These are phyloP conservation scores for Corythaixoides concolor DNA, from an alignment of 2,113 vertebrate genomes.

Conservation along the genomic window DNA sequence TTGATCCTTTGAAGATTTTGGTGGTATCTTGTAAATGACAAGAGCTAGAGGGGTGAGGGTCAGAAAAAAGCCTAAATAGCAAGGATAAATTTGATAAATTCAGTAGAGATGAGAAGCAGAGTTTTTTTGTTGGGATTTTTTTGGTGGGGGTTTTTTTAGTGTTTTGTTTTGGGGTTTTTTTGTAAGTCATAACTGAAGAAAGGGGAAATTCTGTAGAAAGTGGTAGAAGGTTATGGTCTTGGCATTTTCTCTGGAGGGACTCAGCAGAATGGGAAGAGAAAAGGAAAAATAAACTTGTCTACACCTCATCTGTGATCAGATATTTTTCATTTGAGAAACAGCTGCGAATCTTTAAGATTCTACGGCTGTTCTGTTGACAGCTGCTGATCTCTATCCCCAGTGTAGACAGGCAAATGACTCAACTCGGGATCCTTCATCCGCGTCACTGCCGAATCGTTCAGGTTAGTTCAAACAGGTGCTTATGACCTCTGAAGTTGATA, in stretches of 20 bases:
- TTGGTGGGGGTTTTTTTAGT: neutral
- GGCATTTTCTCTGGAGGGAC: neutral
- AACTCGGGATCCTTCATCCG: neutral
- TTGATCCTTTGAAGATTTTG: neutral
- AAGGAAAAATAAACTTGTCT: neutral
- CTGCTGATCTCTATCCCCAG: neutral
- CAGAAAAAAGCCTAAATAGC: neutral
- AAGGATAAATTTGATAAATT: neutral
- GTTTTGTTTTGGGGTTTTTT: neutral
- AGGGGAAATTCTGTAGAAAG: neutral
- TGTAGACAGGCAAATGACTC: neutral
- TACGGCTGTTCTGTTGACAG: neutral
- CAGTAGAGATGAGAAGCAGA: neutral
- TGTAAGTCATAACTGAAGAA: neutral
- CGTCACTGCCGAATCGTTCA: rapidly evolving
- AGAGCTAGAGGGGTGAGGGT: neutral
- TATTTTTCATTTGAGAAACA: neutral
- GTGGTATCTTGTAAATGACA: neutral
- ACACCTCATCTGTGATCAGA: neutral
- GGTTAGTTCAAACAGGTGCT: neutral
- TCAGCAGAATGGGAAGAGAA: neutral
- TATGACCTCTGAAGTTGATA: rapidly evolving
- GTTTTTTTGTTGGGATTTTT: neutral
- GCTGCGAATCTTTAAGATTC: neutral
- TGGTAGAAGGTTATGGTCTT: neutral